These are phyloP conservation scores for Lobophora halterata DNA, from an alignment of 2,888 invertebrate species.

Conservation along the genomic window DNA sequence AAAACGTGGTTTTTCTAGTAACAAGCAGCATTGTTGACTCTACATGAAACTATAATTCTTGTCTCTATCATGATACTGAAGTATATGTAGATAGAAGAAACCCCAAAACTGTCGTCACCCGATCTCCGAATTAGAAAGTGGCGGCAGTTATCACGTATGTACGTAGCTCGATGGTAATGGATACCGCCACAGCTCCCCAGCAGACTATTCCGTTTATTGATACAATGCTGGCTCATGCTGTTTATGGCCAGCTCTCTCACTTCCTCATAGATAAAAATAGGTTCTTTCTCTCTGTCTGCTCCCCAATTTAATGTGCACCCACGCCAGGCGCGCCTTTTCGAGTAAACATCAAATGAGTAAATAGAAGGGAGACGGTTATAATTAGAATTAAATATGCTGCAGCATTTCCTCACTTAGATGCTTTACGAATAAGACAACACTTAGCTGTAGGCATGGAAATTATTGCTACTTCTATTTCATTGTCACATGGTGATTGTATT, in stretches of 20 bases:
- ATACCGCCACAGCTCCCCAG: constrained; percentile 59
- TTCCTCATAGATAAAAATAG: constrained; percentile 52
- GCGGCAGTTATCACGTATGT: constrained; percentile 54
- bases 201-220: constrained; percentile 62
- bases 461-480: too few species aligned
- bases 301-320: constrained; percentile 75
- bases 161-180: constrained; percentile 54
- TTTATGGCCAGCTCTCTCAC: constrained; percentile 52
- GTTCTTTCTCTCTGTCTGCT: constrained; percentile 68
- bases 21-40: too few species aligned
- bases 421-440: constrained; percentile 28
- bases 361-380: constrained; percentile 76
- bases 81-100: too few species aligned
- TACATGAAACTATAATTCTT: too few species aligned
- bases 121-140: constrained; percentile 61
- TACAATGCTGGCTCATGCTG: constrained; percentile 45
- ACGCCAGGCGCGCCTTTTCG: constrained; percentile 72
- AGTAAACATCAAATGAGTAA: constrained; percentile 76
- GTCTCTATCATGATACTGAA: too few species aligned
- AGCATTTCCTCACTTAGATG: constrained; percentile 46
- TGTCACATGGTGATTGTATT: too few species aligned
- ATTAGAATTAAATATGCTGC: constrained; percentile 75
- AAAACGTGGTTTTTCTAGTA: too few species aligned
- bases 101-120: constrained; percentile 34
- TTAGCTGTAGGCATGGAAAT: too few species aligned